Conservation (phyloP, 2,113 vertebrate genomes). For the Gobio gobio region DNA sequence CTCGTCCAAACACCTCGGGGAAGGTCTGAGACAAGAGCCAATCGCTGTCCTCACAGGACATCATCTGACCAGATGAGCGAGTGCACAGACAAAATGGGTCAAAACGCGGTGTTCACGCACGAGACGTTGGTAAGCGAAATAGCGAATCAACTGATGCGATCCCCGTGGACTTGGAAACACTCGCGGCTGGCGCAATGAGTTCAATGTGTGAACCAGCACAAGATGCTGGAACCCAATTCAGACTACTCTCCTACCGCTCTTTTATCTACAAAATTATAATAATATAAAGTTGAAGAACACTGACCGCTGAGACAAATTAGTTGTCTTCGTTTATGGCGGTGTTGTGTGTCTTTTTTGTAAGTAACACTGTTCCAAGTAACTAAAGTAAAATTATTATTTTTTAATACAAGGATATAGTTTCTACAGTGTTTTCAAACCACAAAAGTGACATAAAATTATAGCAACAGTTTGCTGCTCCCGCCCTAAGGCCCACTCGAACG, state of each 20-base stretch:
- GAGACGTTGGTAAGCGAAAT: slow-evolving; percentile 52
- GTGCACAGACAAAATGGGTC: slow-evolving; percentile 72
- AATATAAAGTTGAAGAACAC: too few species aligned
- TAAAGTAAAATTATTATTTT: too few species aligned
- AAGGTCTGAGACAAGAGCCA: slow-evolving; percentile 74
- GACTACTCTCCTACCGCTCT: slow-evolving; percentile 78
- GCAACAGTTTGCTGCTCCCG: too few species aligned
- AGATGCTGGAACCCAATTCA: slow-evolving; percentile 74
- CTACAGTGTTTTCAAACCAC: too few species aligned
- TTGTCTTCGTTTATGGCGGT: too few species aligned
- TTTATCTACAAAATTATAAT: too few species aligned
- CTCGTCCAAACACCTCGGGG: slow-evolving; percentile 58
- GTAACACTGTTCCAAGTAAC: too few species aligned
- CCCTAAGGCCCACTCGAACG: too few species aligned
- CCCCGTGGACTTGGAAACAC: slow-evolving; percentile 74
- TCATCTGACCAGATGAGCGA: slow-evolving; percentile 76
- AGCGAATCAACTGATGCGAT: slow-evolving; percentile 45
- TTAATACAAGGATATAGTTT: too few species aligned
- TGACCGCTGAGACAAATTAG: too few species aligned
- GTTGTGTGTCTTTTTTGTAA: too few species aligned
- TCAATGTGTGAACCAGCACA: slow-evolving; percentile 80
- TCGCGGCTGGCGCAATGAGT: slow-evolving; percentile 80
- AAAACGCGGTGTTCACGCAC: slow-evolving; percentile 50
- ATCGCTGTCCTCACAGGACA: slow-evolving; percentile 68
- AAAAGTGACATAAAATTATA: too few species aligned